A percentile compares a stretch with the other conserved stretches of the same genome.
Evolutionary conservation across 2,888 invertebrate species (phyloP).

Genomic region (Callosobruchus maculatus): DNA sequence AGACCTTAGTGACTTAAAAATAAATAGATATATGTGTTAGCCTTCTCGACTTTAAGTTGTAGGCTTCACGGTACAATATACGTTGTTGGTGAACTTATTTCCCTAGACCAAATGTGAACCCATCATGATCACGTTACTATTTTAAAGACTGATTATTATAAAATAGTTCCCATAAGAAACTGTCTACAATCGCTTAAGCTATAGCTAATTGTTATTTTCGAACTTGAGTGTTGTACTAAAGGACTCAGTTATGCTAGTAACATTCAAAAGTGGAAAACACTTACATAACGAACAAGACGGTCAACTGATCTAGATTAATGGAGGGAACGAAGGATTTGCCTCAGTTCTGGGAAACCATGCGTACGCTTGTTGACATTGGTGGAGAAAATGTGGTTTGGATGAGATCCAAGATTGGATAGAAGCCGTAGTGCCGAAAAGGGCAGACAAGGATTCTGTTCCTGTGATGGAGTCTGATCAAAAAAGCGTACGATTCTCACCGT

Average conservation of each 20-base stretch:
- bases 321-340: not conserved
- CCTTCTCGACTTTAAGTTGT: too few relatives aligned
- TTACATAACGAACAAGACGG: not conserved
- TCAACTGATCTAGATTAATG: not conserved
- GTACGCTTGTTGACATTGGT: constrained; percentile 57
- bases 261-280: not conserved
- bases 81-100: too few relatives aligned
- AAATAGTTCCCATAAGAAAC: not conserved
- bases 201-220: not conserved
- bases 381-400: constrained; percentile 50
- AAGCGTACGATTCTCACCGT: not conserved
- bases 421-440: constrained; percentile 28
- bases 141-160: not conserved
- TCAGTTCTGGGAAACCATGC: constrained; percentile 61
- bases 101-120: too few relatives aligned
- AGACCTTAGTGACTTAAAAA: too few relatives aligned
- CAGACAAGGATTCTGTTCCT: not conserved
- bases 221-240: not conserved
- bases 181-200: not conserved
- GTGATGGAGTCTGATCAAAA: not conserved
- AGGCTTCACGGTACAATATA: too few relatives aligned
- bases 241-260: not conserved
- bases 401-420: constrained; percentile 42
- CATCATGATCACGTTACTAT: too few relatives aligned
- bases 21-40: too few relatives aligned